Evolutionary conservation across 2,113 vertebrate species (phyloP).

Genomic region (Raja brachyura): DNA sequence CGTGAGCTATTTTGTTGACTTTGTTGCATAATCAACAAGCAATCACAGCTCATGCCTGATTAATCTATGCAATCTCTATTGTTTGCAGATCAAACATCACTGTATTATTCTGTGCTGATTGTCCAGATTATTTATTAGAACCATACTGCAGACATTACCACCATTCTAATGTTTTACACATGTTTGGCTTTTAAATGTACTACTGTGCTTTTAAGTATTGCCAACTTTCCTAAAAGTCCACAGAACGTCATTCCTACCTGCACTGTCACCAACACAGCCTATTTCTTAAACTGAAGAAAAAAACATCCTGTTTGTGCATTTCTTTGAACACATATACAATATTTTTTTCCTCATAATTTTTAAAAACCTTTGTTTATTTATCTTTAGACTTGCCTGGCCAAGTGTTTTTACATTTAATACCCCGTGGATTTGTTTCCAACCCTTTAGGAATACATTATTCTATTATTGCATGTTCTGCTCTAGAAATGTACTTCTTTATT

Average conservation of each 20-base stretch:
- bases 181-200: conserved; percentile 31
- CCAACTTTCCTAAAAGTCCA: conserved; percentile 16
- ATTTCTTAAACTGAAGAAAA: neutral
- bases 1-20: conserved; percentile 29
- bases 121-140: conserved; percentile 35
- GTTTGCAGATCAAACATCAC: conserved; percentile 26
- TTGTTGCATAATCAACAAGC: neutral
- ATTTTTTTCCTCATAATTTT: neutral
- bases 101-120: conserved; percentile 29
- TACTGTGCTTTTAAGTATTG: conserved; percentile 36
- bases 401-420: neutral
- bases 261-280: conserved; percentile 1
- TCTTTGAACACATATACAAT: neutral
- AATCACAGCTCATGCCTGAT: conserved; percentile 29
- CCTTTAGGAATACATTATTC: neutral
- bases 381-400: neutral
- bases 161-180: conserved; percentile 34
- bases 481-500: neutral
- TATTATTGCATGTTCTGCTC: neutral
- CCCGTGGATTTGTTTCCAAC: neutral
- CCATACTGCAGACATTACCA: conserved; percentile 23
- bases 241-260: conserved; percentile 34
- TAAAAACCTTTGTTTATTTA: neutral
- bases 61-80: conserved; percentile 15
- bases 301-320: conserved; percentile 17